Conservation (phyloP, 2,113 vertebrate species). For the Raja brachyura region DNA sequence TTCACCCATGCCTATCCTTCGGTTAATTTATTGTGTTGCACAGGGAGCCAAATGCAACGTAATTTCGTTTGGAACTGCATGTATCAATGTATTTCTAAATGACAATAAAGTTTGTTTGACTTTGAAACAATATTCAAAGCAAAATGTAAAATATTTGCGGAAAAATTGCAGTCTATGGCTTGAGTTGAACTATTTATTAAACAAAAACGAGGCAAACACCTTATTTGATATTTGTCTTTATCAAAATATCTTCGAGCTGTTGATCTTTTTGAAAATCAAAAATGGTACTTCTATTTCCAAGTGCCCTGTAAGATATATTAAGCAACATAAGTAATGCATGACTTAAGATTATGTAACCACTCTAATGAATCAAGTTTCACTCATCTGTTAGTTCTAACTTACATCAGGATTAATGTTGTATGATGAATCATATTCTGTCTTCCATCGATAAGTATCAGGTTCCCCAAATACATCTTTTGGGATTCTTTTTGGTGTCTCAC, state of each 20-base stretch:
- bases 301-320: constrained; percentile 10
- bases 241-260: neutral
- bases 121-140: neutral
- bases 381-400: constrained; percentile 16
- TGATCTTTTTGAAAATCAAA: neutral
- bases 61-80: too few species aligned
- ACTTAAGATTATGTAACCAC: neutral
- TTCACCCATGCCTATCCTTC: too few species aligned
- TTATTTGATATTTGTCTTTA: neutral
- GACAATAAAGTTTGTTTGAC: too few species aligned
- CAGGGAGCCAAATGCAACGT: too few species aligned
- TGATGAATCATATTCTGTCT: constrained; percentile 40
- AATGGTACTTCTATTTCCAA: neutral
- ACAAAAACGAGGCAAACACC: neutral
- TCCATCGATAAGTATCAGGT: constrained; percentile 42
- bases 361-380: constrained; percentile 10
- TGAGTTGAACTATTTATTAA: constrained; percentile 32
- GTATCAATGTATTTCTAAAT: too few species aligned
- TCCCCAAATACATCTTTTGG: constrained; percentile 39
- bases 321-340: neutral
- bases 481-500: constrained; percentile 37
- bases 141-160: constrained; percentile 11
- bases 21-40: too few species aligned
- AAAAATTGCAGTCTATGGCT: neutral
- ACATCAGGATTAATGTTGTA: constrained; percentile 40